A percentile compares a stretch with the other conserved stretches of the same genome.
phyloP scores from a whole-genome alignment of 1,140 invertebrate genomes.

The Triops cancriformis region DNA sequence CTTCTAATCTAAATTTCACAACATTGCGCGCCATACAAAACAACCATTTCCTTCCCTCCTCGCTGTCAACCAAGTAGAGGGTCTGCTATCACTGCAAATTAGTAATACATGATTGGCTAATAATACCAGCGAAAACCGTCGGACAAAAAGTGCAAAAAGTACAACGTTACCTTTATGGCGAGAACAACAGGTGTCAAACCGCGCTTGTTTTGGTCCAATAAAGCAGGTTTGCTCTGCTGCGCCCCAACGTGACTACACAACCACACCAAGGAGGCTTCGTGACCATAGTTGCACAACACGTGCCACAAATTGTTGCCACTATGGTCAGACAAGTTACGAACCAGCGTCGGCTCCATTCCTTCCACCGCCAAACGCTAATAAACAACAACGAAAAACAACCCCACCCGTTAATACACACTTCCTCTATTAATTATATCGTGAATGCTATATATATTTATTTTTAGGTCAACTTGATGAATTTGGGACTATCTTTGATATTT shows the following conservation, averaged over 20 bases:
- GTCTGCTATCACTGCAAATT: too few relatives aligned
- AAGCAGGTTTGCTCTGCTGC: constrained; percentile 35
- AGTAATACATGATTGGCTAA: too few relatives aligned
- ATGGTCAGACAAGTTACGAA: constrained; percentile 42
- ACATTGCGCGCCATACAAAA: too few relatives aligned
- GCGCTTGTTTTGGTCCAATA: constrained; percentile 40
- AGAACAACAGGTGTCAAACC: constrained; percentile 39
- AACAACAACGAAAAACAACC: constrained; percentile 23
- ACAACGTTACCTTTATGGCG: constrained; percentile 38
- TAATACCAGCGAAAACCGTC: too few relatives aligned
- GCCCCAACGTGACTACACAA: constrained; percentile 34
- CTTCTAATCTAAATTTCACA: too few relatives aligned
- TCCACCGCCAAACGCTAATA: constrained; percentile 36
- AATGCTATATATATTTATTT: too few relatives aligned
- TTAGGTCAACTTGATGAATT: too few relatives aligned
- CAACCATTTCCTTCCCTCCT: too few relatives aligned
- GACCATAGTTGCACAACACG: constrained; percentile 38
- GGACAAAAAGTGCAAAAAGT: constrained; percentile 26
- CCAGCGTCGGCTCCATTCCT: constrained; percentile 40
- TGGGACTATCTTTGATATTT: too few relatives aligned
- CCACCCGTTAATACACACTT: not conserved
- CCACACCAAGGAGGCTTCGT: constrained; percentile 39
- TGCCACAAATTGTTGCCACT: constrained; percentile 42
- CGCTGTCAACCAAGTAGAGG: too few relatives aligned
- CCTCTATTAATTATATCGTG: not conserved